Evolutionary conservation across 2,888 invertebrate species (phyloP).

Genomic region (Altica lythri): DNA sequence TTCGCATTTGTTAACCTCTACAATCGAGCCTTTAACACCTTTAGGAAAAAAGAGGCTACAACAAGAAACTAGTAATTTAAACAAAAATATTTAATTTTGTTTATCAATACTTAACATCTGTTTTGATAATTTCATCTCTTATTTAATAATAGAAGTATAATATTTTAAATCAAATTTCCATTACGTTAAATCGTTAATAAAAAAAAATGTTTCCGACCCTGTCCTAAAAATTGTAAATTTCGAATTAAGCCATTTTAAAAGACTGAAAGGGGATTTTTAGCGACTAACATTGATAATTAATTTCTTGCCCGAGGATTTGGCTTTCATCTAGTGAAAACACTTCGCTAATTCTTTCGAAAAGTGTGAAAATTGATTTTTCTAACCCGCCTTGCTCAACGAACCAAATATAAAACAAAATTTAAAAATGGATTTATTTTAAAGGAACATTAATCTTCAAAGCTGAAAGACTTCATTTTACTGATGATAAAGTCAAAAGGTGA

Average conservation of each 20-base stretch:
- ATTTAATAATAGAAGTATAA: too few relatives aligned
- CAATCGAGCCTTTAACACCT: too few relatives aligned
- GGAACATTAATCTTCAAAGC: neutral
- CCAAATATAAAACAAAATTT: constrained; percentile 12
- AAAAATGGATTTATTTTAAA: constrained; percentile 11
- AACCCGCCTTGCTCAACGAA: constrained; percentile 3
- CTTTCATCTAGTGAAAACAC: constrained; percentile 14
- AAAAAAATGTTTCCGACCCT: neutral
- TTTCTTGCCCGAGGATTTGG: constrained; percentile 15
- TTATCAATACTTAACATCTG: too few relatives aligned
- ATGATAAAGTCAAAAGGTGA: too few relatives aligned
- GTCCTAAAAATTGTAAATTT: constrained; percentile 19
- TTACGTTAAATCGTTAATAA: neutral
- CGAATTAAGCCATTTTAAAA: constrained; percentile 28
- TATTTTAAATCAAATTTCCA: too few relatives aligned
- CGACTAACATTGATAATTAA: constrained; percentile 28
- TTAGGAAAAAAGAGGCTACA: too few relatives aligned
- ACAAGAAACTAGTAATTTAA: too few relatives aligned
- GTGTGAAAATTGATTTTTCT: constrained; percentile 19
- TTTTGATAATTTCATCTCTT: too few relatives aligned
- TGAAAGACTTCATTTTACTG: too few relatives aligned
- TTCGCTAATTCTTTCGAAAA: constrained; percentile 15
- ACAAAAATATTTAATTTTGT: too few relatives aligned
- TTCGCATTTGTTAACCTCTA: too few relatives aligned
- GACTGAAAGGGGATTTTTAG: constrained; percentile 17